Evolutionary conservation across 2,113 vertebrate species (phyloP).

Genomic region (Tapirus terrestris): DNA sequence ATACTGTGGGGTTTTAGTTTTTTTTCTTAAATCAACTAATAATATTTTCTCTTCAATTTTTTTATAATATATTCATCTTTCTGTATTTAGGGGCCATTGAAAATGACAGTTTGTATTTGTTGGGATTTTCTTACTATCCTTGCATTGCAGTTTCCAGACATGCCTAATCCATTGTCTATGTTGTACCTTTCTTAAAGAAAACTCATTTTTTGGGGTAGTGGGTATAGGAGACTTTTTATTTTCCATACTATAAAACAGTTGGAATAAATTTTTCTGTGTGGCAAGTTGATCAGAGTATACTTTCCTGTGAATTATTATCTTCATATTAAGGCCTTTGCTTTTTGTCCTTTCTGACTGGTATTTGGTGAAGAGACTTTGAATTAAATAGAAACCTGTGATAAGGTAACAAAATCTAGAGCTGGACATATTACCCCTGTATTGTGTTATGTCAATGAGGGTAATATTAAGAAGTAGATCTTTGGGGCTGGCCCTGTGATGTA

Average conservation of each 20-base stretch:
- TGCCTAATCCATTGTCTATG: background rate
- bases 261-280: too few species aligned
- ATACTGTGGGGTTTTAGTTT: too few species aligned
- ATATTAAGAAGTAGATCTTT: background rate
- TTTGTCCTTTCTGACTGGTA: background rate
- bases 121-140: background rate
- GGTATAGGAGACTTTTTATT: too few species aligned
- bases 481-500: too few species aligned
- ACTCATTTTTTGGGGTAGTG: background rate
- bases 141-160: background rate
- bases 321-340: background rate
- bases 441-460: background rate
- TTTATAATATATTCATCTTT: background rate
- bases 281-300: too few species aligned
- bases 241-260: too few species aligned
- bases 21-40: background rate
- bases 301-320: background rate
- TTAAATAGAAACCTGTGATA: background rate
- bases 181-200: background rate
- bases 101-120: too few species aligned
- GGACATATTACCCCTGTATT: too few species aligned
- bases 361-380: background rate
- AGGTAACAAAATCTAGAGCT: background rate
- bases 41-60: background rate
- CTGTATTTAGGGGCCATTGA: too few species aligned